Conservation (phyloP, 1,140 invertebrate species). For the Rhysida immarginata region DNA sequence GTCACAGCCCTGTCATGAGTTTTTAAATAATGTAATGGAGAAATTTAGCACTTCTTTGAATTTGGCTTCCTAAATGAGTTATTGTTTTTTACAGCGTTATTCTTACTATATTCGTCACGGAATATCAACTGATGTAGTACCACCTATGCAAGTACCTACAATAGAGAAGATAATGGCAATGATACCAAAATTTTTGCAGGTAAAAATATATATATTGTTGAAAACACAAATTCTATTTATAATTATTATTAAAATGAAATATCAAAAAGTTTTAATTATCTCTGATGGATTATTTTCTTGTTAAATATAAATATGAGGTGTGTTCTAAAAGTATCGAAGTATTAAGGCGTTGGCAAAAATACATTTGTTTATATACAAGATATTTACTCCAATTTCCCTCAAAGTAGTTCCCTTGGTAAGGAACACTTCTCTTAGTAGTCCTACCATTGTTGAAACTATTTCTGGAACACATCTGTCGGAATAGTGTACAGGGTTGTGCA, state of each 20-base stretch:
- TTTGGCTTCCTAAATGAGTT: too few species aligned
- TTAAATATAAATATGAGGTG: not conserved
- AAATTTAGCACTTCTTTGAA: too few species aligned
- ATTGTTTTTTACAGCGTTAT: slow-evolving; percentile 39
- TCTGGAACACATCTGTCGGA: too few species aligned
- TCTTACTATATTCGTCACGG: slow-evolving; percentile 80
- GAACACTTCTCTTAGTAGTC: too few species aligned
- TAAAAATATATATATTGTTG: slow-evolving; percentile 9
- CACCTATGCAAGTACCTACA: slow-evolving; percentile 45
- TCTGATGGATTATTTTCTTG: not conserved
- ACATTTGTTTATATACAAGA: too few species aligned
- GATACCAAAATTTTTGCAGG: slow-evolving; percentile 26
- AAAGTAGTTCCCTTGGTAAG: too few species aligned
- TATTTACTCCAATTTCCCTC: too few species aligned
- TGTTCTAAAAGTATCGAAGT: not conserved
- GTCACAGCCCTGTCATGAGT: not conserved
- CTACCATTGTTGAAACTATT: too few species aligned
- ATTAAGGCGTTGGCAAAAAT: not conserved
- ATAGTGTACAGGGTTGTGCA: too few species aligned
- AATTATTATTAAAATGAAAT: not conserved
- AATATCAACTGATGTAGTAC: slow-evolving; percentile 68
- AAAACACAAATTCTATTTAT: not conserved
- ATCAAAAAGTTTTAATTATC: not conserved
- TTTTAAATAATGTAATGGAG: not conserved
- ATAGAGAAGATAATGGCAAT: slow-evolving; percentile 37